Base-by-base conservation (phyloP, 1,140 invertebrate genomes). In the Hylaeus volcanicus region DNA sequence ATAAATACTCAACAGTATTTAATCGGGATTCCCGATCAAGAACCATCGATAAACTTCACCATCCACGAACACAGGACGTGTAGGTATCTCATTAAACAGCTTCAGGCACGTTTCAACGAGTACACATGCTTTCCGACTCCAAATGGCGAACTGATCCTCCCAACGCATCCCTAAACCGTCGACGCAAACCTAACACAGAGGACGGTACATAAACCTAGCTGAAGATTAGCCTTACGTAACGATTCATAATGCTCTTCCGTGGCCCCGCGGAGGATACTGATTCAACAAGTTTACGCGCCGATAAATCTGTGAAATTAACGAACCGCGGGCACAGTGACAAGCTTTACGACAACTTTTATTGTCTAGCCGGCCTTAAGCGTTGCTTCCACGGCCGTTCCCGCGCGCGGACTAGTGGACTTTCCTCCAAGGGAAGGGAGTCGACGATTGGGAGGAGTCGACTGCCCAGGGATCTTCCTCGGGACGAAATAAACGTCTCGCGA, bases 271-370 rank as follows among this genome's bases (percentile, higher is more conserved):
- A 37, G 58, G 61, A 75, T 81, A 83, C 84, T 86, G 86, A 87
- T 87, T 87, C 82, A 76, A 56, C 78, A 71, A 73, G 73, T 87
- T 87, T 87, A 87, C 86, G 68, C 82, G 82, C 48, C 74, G 41
- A 83, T 87, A 87, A 87, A 86, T 84, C 70, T 75, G 71, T 51
- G 78, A 86, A 87, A 87, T 86, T 87, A 86, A 87, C 80, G 77
- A 78, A 86, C 68, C 64, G 14, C 53, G 76, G 51, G 56, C 41
- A 11, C 65, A 61, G 55, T 79, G 77, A 79, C 66, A 84, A 87
- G 80, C 83, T 87, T 87, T 87, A 87, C 78, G 86, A 77, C 78
- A 80, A 81, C 61, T 81, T 87, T 87, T 87, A 87, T 87, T 86
- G 84, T 86, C 81, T 86, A 78, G 55, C 9, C 61, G 43, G 72